Evolutionary conservation across 1,140 invertebrate genomes (phyloP).

Genomic region (Mercenaria mercenaria): DNA sequence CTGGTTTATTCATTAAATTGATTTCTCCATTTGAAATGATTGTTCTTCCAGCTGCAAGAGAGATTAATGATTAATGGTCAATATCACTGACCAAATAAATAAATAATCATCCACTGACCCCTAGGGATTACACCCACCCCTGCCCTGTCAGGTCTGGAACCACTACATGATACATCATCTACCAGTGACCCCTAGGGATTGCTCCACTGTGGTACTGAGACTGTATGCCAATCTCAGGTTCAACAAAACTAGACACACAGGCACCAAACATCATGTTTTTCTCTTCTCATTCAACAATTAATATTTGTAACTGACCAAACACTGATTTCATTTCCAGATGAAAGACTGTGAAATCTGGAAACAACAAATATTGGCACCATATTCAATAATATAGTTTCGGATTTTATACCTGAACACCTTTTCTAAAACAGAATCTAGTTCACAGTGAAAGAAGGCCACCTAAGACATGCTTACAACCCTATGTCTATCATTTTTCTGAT

Average conservation of each 20-base stretch:
- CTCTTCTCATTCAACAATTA: background rate
- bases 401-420: too few relatives aligned
- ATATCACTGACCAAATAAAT: background rate
- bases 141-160: background rate
- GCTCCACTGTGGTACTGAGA: background rate
- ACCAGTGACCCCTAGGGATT: background rate
- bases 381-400: too few relatives aligned
- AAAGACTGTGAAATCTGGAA: background rate
- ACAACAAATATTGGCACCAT: too few relatives aligned
- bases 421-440: too few relatives aligned
- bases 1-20: background rate
- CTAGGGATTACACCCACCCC: background rate
- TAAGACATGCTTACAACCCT: too few relatives aligned
- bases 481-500: too few relatives aligned
- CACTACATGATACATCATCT: background rate
- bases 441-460: too few relatives aligned
- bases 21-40: background rate
- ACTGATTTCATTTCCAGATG: background rate
- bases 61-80: slow-evolving; percentile 6
- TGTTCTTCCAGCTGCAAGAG: background rate
- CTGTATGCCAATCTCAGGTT: background rate
- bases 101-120: background rate
- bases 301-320: background rate
- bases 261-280: background rate
- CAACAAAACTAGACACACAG: background rate